Evolutionary conservation across 1,140 invertebrate species (phyloP), one percentile per base, ranked within the genome.

Genomic region (Aplysia californica): DNA sequence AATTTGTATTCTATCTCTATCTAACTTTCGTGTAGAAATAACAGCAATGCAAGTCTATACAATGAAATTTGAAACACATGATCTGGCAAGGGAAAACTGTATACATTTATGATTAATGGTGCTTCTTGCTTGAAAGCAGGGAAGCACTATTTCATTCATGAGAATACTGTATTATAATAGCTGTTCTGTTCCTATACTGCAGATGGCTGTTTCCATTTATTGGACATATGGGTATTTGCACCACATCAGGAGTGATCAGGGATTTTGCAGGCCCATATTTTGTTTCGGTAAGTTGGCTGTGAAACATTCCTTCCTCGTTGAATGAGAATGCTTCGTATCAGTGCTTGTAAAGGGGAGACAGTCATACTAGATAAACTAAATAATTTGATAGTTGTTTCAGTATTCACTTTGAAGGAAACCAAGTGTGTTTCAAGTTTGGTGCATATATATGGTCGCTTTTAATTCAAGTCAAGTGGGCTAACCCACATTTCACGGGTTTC

Each of bases 171-270:
- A n/a, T n/a, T n/a, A n/a, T n/a, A n/a, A n/a, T n/a, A n/a, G n/a
- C n/a, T n/a, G n/a, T n/a, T n/a, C 44, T n/a, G n/a, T 15, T 15
- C 44, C 58, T 36, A 29, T 80, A 85, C 87, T 90, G 76, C 82
- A 97, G 96, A 85, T 99, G 98, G 95, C 89, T 99, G 5, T 93
- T 98, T 80, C 98, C 98, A 23, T 93, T 99, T 75, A 95, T 99
- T 87, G 98, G 98, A 5, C 98, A 99, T 87, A 99, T 99, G 96
- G 98, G 98, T 10, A 99, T 99, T 83, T 95, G 94, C 39, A 96
- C 94, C 66, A 96, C 96, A 3, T 92, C 91, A 79, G 98, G 98
- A 10, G 92, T 99, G 0, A 99, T 99, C 68, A 91, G 97, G 79
- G 98, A 99, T 90, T 99, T 99, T 93, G 97, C 97, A 79, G 98